phyloP scores from a whole-genome alignment of 1,140 invertebrate genomes.

The Heliconius congener region DNA sequence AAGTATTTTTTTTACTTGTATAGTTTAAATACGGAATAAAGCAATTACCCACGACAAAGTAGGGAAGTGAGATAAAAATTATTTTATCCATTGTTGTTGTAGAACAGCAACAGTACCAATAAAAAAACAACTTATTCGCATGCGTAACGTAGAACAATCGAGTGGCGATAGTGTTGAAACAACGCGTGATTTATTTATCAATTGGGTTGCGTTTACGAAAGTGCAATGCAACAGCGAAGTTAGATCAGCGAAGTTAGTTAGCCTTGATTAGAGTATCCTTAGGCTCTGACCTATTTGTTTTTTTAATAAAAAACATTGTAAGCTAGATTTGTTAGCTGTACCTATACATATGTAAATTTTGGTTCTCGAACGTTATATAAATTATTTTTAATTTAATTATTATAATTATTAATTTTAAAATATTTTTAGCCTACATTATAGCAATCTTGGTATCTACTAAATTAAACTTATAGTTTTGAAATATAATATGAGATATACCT shows the following conservation, averaged over 20 bases:
- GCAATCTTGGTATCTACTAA: too few relatives aligned
- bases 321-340: too few relatives aligned
- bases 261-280: background rate
- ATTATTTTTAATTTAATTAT: too few relatives aligned
- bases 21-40: background rate
- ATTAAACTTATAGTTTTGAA: too few relatives aligned
- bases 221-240: constrained; percentile 47
- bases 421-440: too few relatives aligned
- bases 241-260: too few relatives aligned
- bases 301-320: background rate
- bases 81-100: constrained; percentile 6
- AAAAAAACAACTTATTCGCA: constrained; percentile 51
- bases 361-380: too few relatives aligned
- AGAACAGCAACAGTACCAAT: constrained; percentile 22
- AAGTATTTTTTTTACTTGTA: background rate
- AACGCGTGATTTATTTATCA: constrained; percentile 72
- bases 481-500: too few relatives aligned
- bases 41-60: background rate
- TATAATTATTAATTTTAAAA: too few relatives aligned
- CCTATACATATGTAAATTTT: too few relatives aligned
- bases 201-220: constrained; percentile 70
- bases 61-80: background rate
- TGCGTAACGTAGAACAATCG: constrained; percentile 59
- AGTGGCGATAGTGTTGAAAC: constrained; percentile 63
- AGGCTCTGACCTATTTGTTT: background rate